Evolutionary conservation across 2,797 vertebrate genomes (phyloP), one percentile per base, ranked within the genome.

Genomic region (Aldrovandia affinis): DNA sequence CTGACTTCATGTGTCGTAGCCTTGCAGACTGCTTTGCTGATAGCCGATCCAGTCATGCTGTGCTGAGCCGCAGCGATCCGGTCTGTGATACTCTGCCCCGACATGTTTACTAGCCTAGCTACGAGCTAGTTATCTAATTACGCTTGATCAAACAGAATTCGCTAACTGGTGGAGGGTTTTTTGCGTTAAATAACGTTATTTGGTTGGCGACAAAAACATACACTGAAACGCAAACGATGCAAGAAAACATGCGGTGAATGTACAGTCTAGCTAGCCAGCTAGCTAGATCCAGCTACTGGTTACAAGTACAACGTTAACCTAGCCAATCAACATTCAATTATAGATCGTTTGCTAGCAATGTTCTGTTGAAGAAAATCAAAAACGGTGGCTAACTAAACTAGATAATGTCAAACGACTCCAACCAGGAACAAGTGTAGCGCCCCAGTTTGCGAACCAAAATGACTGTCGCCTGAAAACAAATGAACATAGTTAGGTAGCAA

Each of bases 51-150:
- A 87, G 97, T 99, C 95, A 98, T 96, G 84, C 97, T 98, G 96
- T 98, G 97, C 93, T 98, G 97, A n/a, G 97, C 97, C 78, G 97
- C 97, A 18, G 97, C 93, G 94, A 98, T 97, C 91, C 97, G 96
- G 92, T 98, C 97, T 65, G 97, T 97, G 91, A 98, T 96, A 61
- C 96, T 97, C 86, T 98, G 97, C 78, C 97, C 97, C 88, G 97
- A 98, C 97, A 98, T 97, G 55, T 87, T 89, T 14, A 68, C 44
- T 61, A 81, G 10, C 65, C 65, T 70, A 28, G n/a, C n/a, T 70
- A 5, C 28, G 2, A 25, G 52, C 20, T 44, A 5, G 28, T 55
- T 8, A 47, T 57, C 61, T 65, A 68, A 20, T 50, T 68, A 83
- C 68, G 57, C 82, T 57, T 54, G 70, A 39, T 47, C 82, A 33